Evolutionary conservation across 2,113 vertebrate genomes (phyloP).

Genomic region (Mormyrus lacerda): DNA sequence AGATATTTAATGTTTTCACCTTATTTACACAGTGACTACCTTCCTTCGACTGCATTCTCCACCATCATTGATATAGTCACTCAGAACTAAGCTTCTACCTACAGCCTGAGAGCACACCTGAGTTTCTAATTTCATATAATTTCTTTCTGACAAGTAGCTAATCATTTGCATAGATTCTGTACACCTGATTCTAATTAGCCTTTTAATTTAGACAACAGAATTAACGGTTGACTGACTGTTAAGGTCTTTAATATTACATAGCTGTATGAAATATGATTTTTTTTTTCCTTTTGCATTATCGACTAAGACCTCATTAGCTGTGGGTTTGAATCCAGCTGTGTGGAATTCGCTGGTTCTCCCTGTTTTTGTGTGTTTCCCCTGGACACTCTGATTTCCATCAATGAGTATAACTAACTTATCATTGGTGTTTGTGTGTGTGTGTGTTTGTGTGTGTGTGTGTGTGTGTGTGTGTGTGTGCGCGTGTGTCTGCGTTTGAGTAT

Average conservation of each 20-base stretch:
- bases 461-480: neutral
- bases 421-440: too few relatives aligned
- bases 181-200: neutral
- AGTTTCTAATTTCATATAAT: neutral
- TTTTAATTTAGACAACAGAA: neutral
- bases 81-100: too few relatives aligned
- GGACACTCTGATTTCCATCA: neutral
- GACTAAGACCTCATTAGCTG: neutral
- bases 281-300: neutral
- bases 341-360: neutral
- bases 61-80: too few relatives aligned
- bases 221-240: neutral
- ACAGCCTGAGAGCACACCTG: neutral
- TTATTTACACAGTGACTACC: too few relatives aligned
- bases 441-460: neutral
- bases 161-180: neutral
- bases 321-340: neutral
- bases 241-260: neutral
- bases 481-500: neutral
- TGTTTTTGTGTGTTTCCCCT: neutral
- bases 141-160: neutral
- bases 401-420: neutral
- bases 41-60: too few relatives aligned
- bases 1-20: too few relatives aligned
- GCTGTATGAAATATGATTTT: neutral